Base-by-base conservation (phyloP, 2,888 invertebrate species). In the Pycnomerus fuliginosus region DNA sequence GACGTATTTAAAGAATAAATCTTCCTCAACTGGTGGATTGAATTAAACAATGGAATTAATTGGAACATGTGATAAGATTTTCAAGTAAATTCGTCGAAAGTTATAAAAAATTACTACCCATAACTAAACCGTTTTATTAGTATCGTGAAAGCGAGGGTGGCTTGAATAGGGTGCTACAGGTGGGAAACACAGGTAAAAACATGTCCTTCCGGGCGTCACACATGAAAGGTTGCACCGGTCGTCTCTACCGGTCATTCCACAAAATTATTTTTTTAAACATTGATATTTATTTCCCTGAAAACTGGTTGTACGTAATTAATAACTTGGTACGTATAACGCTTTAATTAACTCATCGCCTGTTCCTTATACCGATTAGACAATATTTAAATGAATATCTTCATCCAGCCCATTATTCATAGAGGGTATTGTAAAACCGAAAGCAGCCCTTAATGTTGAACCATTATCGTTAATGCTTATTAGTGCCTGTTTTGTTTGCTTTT, bases 201-300 rank as follows among this genome's bases (percentile, higher is more conserved):
- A 47, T 50, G 52, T 48, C 46, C 50, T 55, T 56, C 55, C 54
- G 54, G 55, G 50, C 50, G 57, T 59, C 47, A 57, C 57, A 59
- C 59, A 55, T 59, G 55, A 57, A 53, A 56, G 52, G 53, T 40
- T 55, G 37, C 53, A 58, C 55, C 56, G 58, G 55, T 54, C 52
- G 35, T 44, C 43, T 17, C 42, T 55, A 55, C 57, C 54, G 57
- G 57, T 53, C 55, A 53, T 54, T 55, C 46, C 31, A 48, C 43
- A 14, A 46, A 40, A 49, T 47, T 49, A 38, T 27, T 35, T 47
- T 46, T 24, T 38, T 32, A 45, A 41, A 31, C 25, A 30, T 30
- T 16, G 11, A 33, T 10, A 20, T 14, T 23, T 41, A 46, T 37
- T 42, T 46, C 33, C 28, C 30, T 34, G 33, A 17, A 15, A 44